A percentile compares a stretch with the other conserved stretches of the same genome.
These are phyloP conservation scores for Alca torda DNA, from an alignment of 2,797 vertebrate genomes.

Conservation along the genomic window DNA sequence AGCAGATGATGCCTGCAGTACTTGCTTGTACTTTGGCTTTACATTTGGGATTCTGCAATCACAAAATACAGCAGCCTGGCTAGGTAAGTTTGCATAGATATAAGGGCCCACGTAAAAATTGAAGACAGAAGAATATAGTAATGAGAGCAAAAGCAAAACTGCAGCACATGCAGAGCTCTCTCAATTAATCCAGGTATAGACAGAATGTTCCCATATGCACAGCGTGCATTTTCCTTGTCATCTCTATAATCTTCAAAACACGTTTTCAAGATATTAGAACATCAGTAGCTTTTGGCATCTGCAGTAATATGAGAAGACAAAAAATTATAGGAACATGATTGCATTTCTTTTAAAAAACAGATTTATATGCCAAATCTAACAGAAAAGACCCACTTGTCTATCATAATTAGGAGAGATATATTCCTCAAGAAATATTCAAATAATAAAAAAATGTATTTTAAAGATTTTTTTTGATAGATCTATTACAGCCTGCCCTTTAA, in stretches of 20 bases:
- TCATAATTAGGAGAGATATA: conserved; percentile 32
- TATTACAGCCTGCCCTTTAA: conserved; percentile 29
- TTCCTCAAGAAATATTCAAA: conserved; percentile 39
- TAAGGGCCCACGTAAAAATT: background rate
- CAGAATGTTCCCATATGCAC: background rate
- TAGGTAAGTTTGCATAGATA: background rate
- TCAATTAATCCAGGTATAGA: background rate
- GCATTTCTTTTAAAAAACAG: conserved; percentile 41
- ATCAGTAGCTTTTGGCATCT: background rate
- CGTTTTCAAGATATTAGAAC: background rate
- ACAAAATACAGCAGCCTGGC: background rate
- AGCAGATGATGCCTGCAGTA: background rate
- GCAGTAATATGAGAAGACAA: background rate
- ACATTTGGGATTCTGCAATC: background rate
- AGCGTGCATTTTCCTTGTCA: background rate
- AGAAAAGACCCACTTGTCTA: conserved; percentile 20
- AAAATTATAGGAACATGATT: conserved; percentile 20
- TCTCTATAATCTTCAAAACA: background rate
- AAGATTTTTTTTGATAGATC: background rate
- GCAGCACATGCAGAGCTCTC: background rate
- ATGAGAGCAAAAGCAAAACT: background rate
- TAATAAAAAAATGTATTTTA: conserved; percentile 56
- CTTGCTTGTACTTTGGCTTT: background rate
- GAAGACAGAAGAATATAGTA: background rate
- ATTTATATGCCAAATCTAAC: conserved; percentile 37